phyloP scores from a whole-genome alignment of 2,113 vertebrate genomes.

The Prinia subflava region DNA sequence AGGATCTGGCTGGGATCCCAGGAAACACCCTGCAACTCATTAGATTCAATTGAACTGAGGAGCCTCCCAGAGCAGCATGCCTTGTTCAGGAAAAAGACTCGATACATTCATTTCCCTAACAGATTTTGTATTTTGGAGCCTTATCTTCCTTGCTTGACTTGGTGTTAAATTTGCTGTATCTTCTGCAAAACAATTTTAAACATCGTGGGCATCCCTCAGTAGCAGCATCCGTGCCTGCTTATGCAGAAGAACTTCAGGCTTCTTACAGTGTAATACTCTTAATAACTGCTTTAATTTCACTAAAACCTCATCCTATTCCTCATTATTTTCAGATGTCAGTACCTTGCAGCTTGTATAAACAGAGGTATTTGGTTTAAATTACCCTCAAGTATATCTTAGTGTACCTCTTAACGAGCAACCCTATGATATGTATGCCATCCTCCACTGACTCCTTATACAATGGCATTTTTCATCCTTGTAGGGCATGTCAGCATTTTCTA shows the following conservation, averaged over 20 bases:
- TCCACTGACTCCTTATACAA: not conserved
- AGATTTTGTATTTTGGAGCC: not conserved
- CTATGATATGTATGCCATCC: not conserved
- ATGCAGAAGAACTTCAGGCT: not conserved
- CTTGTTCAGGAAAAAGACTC: not conserved
- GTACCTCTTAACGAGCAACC: not conserved
- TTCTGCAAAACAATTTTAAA: not conserved
- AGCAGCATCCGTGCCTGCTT: not conserved
- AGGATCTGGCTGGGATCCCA: slow-evolving; percentile 33
- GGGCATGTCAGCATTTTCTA: not conserved
- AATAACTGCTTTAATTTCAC: not conserved
- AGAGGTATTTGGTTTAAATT: not conserved
- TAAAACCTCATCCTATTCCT: not conserved
- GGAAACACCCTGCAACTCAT: slow-evolving; percentile 49
- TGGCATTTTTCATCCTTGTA: not conserved
- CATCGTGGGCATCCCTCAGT: not conserved
- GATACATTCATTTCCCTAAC: not conserved
- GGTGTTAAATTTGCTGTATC: slow-evolving; percentile 7
- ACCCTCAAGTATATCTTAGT: not conserved
- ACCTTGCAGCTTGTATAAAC: not conserved
- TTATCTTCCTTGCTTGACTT: not conserved
- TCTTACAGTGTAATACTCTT: not conserved
- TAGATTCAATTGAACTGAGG: slow-evolving; percentile 38
- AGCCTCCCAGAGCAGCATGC: slow-evolving; percentile 15
- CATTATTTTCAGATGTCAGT: not conserved